Evolutionary conservation across 2,113 vertebrate species (phyloP), one percentile per base, ranked within the genome.

Genomic region (Gambusia holbrooki): DNA sequence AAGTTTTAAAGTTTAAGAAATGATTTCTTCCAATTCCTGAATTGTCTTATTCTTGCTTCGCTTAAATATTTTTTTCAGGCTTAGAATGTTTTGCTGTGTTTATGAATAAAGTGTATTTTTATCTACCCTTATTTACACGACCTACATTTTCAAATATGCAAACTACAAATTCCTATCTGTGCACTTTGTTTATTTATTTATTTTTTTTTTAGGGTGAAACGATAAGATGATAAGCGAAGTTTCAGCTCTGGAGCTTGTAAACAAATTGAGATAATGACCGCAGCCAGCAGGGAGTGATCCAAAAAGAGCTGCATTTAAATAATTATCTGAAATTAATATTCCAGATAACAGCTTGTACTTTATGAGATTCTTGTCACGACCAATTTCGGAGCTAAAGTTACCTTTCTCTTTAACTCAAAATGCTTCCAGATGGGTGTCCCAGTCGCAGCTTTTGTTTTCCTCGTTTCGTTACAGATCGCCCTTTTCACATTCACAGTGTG

Each of bases 371-470:
- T 76, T 82, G 83, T 91, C 85, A 87, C 22, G 51, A 69, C 74
- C 85, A 62, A 48, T 22, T 76, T 69, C 76, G 76, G 81, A 84
- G 37, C 74, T 73, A 68, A 80, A 68, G 62, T 81, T 76, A n/a
- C 74, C 83, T 84, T 81, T 69, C 79, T 85, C 63, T 87, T 77
- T 82, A 80, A 81, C 74, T 72, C 74, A 87, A 93, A 92, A 71
- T 62, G 71, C 73, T 94, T 92, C 88, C 90, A 92, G 84, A 89
- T 89, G 84, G 84, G 64, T 40, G 10, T 71, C 62, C 76, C 51
- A 42, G 70, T 77, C 66, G 33, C 40, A 62, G 35, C 25, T 32
- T 69, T 40, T 80, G 40, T 74, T 77, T 76, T 68, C 71, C 62
- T 78, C 32, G 35, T 45, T 76, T 83, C 6, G 62, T 33, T 28